A percentile compares a stretch with the other conserved stretches of the same genome.
Conservation (phyloP, 2,888 invertebrate genomes). For the Drosophila multiciliata region DNA sequence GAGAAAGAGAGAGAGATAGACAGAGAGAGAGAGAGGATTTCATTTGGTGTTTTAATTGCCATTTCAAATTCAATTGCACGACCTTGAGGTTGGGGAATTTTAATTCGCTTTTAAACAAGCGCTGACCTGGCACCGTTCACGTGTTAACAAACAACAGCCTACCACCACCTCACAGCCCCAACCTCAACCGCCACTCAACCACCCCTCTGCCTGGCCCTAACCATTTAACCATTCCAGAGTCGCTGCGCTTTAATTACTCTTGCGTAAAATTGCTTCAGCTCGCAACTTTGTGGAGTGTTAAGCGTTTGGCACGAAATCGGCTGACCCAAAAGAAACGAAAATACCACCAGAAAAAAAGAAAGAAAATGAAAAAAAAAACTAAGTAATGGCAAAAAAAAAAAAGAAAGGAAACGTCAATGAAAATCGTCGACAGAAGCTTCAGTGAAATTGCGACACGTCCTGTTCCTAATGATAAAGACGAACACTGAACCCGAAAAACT, state of each 20-base stretch:
- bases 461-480: conserved; percentile 36
- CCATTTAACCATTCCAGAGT: neutral
- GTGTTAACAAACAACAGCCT: conserved; percentile 38
- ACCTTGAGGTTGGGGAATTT: conserved; percentile 51
- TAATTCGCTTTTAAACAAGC: conserved; percentile 55
- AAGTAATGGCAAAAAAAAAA: conserved; percentile 5
- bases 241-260: conserved; percentile 78
- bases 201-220: neutral
- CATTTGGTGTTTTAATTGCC: conserved; percentile 50
- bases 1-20: neutral
- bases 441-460: conserved; percentile 50
- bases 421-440: conserved; percentile 41
- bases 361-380: conserved; percentile 7
- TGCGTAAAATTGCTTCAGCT: conserved; percentile 81
- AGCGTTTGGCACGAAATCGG: conserved; percentile 73
- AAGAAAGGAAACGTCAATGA: conserved; percentile 43
- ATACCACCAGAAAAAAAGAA: conserved; percentile 9
- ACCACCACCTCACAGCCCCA: neutral
- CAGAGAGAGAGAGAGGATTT: conserved; percentile 24
- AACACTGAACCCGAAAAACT: conserved; percentile 17
- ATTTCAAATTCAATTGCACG: conserved; percentile 58
- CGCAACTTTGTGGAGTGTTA: conserved; percentile 81
- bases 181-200: neutral
- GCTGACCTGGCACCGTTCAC: conserved; percentile 55
- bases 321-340: conserved; percentile 49